A percentile compares a stretch with the other conserved stretches of the same genome.
These are phyloP conservation scores for Istiophorus platypterus DNA, from an alignment of 2,113 vertebrate genomes.

Conservation along the genomic window DNA sequence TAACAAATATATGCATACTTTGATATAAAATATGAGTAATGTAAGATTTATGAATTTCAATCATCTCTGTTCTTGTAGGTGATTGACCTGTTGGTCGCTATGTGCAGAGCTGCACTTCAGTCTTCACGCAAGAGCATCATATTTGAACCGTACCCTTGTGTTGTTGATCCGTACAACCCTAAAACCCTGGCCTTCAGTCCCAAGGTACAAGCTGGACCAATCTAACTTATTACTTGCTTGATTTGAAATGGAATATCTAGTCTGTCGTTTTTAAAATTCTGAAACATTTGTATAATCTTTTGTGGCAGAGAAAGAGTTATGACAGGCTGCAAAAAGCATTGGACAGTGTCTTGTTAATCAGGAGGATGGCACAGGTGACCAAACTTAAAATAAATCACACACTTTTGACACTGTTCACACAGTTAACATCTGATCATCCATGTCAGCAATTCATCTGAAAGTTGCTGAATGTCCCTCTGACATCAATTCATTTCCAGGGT, in stretches of 20 bases:
- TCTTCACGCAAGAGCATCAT: slow-evolving; percentile 98
- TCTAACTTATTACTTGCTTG: not conserved
- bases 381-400: not conserved
- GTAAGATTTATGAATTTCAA: not conserved
- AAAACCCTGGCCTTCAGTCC: slow-evolving; percentile 96
- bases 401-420: not conserved
- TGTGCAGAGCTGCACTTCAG: slow-evolving; percentile 96
- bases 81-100: slow-evolving; percentile 94
- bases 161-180: slow-evolving; percentile 94
- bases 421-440: not conserved
- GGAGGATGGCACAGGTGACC: slow-evolving; percentile 94
- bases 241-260: not conserved
- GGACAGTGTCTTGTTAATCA: slow-evolving; percentile 93
- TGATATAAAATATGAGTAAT: not conserved
- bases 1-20: not conserved
- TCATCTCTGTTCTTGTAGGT: slow-evolving; percentile 83
- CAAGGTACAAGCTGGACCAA: slow-evolving; percentile 84
- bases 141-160: slow-evolving; percentile 96
- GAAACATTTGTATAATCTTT: slow-evolving; percentile 7
- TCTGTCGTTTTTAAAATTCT: not conserved
- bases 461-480: not conserved
- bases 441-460: slow-evolving; percentile 2
- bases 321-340: slow-evolving; percentile 94
- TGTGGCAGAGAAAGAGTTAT: slow-evolving; percentile 92
- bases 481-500: slow-evolving; percentile 82